These are phyloP conservation scores for Amphiura filiformis DNA, from an alignment of 35 echinoderm and acorn worm species.

Conservation along the genomic window DNA sequence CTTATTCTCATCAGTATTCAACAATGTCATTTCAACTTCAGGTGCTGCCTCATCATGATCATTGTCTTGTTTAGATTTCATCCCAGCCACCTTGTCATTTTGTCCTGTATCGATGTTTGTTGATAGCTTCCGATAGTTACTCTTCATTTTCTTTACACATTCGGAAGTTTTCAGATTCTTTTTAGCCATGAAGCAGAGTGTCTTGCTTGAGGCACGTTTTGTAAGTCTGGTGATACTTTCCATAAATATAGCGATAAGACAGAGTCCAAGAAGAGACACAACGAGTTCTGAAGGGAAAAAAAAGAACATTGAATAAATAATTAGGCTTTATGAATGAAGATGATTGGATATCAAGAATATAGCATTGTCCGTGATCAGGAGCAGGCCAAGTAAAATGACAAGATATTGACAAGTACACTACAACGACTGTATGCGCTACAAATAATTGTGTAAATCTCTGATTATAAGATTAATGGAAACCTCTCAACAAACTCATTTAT, in stretches of 20 bases:
- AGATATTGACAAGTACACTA: too few relatives aligned
- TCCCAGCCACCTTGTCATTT: not conserved
- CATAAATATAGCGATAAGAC: not conserved
- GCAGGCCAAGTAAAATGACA: too few relatives aligned
- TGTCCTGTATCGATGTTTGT: not conserved
- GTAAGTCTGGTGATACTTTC: not conserved
- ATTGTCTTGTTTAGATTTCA: not conserved
- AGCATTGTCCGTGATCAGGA: too few relatives aligned
- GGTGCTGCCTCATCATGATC: not conserved
- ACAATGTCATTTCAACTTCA: not conserved
- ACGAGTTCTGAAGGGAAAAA: not conserved
- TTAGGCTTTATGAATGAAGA: too few relatives aligned
- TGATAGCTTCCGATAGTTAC: not conserved
- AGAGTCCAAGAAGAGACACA: not conserved
- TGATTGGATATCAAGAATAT: too few relatives aligned
- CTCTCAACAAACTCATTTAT: too few relatives aligned
- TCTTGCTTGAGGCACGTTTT: not conserved
- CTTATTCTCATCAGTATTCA: not conserved
- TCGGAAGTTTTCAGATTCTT: not conserved
- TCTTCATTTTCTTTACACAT: not conserved
- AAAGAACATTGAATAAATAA: too few relatives aligned
- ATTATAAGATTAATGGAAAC: too few relatives aligned
- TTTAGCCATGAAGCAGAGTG: not conserved
- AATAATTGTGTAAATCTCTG: too few relatives aligned
- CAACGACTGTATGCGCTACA: too few relatives aligned